These are phyloP conservation scores for Pyralis farinalis DNA, from an alignment of 2,888 invertebrate genomes.

Conservation along the genomic window DNA sequence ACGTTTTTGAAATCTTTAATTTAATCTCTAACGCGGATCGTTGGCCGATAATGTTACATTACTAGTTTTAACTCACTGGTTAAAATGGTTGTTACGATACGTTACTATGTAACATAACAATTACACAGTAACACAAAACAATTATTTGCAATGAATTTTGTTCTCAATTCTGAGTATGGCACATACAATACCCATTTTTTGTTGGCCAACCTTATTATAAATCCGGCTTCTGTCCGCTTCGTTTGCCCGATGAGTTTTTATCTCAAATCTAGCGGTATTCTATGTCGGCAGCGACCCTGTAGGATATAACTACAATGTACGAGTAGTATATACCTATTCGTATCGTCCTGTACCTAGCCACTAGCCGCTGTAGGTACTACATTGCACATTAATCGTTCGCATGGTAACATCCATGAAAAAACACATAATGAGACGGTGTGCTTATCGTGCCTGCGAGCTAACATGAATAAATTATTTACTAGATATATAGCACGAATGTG, in stretches of 20 bases:
- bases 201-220: too few relatives aligned
- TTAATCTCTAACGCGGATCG: too few relatives aligned
- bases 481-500: constrained; percentile 29
- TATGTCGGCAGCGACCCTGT: constrained; percentile 41
- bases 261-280: constrained; percentile 50
- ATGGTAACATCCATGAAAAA: constrained; percentile 56
- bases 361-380: constrained; percentile 12
- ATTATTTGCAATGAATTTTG: too few relatives aligned
- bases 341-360: constrained; percentile 19
- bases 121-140: too few relatives aligned
- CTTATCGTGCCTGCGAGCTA: constrained; percentile 38
- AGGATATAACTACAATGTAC: constrained; percentile 38
- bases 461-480: constrained; percentile 58
- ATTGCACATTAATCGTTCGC: constrained; percentile 40
- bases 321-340: constrained; percentile 27
- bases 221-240: constrained; percentile 14
- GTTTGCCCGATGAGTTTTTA: constrained; percentile 26
- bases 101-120: too few relatives aligned
- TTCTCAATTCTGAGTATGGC: too few relatives aligned
- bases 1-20: too few relatives aligned
- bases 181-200: constrained; percentile 16
- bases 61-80: too few relatives aligned
- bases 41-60: too few relatives aligned
- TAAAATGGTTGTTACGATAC: too few relatives aligned
- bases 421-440: constrained; percentile 36